Conservation (phyloP, 2,888 invertebrate species). For the Drosophila recens region DNA sequence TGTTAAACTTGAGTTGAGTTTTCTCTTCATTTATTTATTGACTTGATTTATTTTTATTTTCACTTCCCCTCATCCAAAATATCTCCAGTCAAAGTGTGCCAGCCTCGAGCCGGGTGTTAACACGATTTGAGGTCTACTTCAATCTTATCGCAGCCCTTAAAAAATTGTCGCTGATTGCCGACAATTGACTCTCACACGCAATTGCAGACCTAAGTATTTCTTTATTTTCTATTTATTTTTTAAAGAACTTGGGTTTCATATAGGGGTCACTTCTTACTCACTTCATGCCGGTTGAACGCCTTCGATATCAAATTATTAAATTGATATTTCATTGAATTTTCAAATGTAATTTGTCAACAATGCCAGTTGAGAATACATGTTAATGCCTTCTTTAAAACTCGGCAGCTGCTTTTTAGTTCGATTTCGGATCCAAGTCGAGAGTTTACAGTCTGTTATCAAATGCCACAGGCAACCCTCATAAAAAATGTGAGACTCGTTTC, state of each 20-base stretch:
- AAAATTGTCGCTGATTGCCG: slow-evolving; percentile 63
- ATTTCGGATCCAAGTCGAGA: slow-evolving; percentile 3
- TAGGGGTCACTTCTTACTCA: slow-evolving; percentile 58
- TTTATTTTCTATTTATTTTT: slow-evolving; percentile 37
- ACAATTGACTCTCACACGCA: slow-evolving; percentile 52
- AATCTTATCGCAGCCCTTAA: slow-evolving; percentile 65
- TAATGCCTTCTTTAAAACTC: slow-evolving; percentile 21
- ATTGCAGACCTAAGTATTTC: slow-evolving; percentile 48
- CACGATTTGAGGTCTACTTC: slow-evolving; percentile 9
- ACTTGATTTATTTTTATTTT: slow-evolving; percentile 27
- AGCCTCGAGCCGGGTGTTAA: slow-evolving; percentile 34
- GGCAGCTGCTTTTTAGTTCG: slow-evolving; percentile 45
- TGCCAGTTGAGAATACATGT: slow-evolving; percentile 17
- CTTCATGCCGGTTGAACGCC: slow-evolving; percentile 75
- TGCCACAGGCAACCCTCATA: slow-evolving; percentile 67
- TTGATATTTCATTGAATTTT: slow-evolving; percentile 68
- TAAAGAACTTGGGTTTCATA: slow-evolving; percentile 45
- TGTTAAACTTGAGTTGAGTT: slow-evolving; percentile 54
- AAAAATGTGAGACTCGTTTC: slow-evolving; percentile 50
- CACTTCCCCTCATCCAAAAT: slow-evolving; percentile 9
- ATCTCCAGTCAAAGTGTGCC: slow-evolving; percentile 50
- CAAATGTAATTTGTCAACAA: slow-evolving; percentile 74
- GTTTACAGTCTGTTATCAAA: slow-evolving; percentile 19
- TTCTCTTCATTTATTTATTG: slow-evolving; percentile 34
- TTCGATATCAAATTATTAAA: slow-evolving; percentile 62